Conservation (phyloP, 2,797 vertebrate genomes). For the Lateolabrax maculatus region DNA sequence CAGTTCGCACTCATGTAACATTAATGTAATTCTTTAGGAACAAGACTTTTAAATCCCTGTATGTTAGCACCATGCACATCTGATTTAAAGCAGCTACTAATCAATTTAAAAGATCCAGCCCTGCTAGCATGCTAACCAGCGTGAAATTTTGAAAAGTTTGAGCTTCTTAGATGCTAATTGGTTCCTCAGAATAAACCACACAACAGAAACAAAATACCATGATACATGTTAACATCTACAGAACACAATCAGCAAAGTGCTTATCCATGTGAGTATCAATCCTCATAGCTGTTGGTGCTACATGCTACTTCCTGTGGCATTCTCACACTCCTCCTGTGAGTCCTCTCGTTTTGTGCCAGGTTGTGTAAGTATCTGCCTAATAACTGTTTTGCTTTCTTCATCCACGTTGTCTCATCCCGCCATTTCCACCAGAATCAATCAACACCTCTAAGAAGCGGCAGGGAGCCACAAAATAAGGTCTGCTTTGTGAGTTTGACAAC, state of each 20-base stretch:
- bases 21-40: constrained; percentile 73
- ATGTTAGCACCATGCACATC: constrained; percentile 40
- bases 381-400: constrained; percentile 23
- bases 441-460: constrained; percentile 22
- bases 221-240: not conserved
- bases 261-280: not conserved
- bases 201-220: not conserved
- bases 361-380: constrained; percentile 17
- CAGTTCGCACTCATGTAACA: constrained; percentile 70
- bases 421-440: constrained; percentile 44
- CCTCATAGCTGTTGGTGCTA: not conserved
- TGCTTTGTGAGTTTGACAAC: constrained; percentile 26
- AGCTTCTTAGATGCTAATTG: constrained; percentile 20
- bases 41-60: constrained; percentile 60
- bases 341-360: not conserved
- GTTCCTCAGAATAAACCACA: not conserved
- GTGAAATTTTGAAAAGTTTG: constrained; percentile 20
- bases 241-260: constrained; percentile 5
- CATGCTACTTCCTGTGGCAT: constrained; percentile 13
- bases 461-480: constrained; percentile 15
- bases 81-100: constrained; percentile 42
- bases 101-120: constrained; percentile 33
- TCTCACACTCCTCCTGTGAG: constrained; percentile 9
- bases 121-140: constrained; percentile 13
- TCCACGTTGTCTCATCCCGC: constrained; percentile 1